A percentile compares a stretch with the other conserved stretches of the same genome.
phyloP scores from a whole-genome alignment of 2,113 vertebrate species.

The Notarius quadriscutis region DNA sequence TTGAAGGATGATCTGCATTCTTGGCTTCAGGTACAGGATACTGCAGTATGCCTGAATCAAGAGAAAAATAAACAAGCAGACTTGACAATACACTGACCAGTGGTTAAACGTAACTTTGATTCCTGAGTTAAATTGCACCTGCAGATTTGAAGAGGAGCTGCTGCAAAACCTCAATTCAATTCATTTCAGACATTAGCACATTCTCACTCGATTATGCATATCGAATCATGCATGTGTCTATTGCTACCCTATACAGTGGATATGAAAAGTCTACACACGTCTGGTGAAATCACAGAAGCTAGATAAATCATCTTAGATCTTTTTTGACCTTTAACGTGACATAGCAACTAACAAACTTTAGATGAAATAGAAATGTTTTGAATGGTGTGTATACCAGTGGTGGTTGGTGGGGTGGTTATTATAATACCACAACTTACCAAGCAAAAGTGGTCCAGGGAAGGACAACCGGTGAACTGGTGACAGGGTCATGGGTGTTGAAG shows the following conservation, averaged over 20 bases:
- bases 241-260: neutral
- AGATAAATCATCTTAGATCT: too few relatives aligned
- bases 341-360: too few relatives aligned
- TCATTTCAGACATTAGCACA: neutral
- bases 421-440: neutral
- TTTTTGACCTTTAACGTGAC: too few relatives aligned
- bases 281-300: neutral
- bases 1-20: constrained; percentile 89
- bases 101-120: too few relatives aligned
- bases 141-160: neutral
- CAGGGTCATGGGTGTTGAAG: too few relatives aligned
- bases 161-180: neutral
- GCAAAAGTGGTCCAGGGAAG: too few relatives aligned
- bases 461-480: too few relatives aligned
- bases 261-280: neutral
- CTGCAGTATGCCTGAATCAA: constrained; percentile 85
- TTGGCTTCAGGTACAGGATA: constrained; percentile 92
- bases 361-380: too few relatives aligned
- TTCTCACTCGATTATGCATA: neutral
- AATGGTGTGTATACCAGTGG: too few relatives aligned
- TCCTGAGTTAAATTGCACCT: too few relatives aligned
- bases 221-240: neutral
- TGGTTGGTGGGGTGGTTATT: too few relatives aligned
- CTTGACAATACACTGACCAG: too few relatives aligned
- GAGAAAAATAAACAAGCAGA: neutral